Evolutionary conservation across 1,140 invertebrate genomes (phyloP).

Genomic region (Physella acuta): DNA sequence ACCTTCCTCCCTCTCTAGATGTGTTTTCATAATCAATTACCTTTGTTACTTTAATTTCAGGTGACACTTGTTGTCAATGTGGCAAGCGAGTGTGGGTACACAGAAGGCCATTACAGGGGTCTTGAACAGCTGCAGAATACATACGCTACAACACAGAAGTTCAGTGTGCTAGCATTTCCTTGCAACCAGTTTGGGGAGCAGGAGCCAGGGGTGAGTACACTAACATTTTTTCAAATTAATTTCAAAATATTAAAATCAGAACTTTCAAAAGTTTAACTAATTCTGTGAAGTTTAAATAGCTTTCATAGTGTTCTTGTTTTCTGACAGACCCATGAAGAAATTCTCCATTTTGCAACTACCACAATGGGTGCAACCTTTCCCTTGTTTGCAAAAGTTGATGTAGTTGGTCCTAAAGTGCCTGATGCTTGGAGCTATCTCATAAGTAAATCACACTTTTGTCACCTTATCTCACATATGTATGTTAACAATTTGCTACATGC

Average conservation of each 20-base stretch:
- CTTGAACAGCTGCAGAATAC: constrained; percentile 73
- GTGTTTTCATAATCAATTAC: neutral
- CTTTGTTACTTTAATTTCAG: constrained; percentile 32
- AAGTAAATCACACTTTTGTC: too few species aligned
- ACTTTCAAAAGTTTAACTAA: too few species aligned
- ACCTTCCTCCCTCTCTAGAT: too few species aligned
- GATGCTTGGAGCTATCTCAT: constrained; percentile 46
- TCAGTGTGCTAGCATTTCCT: constrained; percentile 76
- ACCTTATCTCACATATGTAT: too few species aligned
- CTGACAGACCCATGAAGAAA: constrained; percentile 47
- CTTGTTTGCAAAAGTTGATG: constrained; percentile 55
- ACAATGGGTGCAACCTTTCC: constrained; percentile 55
- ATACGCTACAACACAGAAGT: constrained; percentile 67
- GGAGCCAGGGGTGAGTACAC: constrained; percentile 54
- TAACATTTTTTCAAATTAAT: too few species aligned
- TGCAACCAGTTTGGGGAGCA: constrained; percentile 89
- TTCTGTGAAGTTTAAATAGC: too few species aligned
- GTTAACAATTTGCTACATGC: too few species aligned
- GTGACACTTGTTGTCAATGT: constrained; percentile 82
- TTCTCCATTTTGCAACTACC: constrained; percentile 46
- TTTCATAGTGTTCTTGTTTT: constrained; percentile 24
- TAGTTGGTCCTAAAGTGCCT: constrained; percentile 38
- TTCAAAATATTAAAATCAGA: too few species aligned
- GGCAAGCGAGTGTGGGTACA: constrained; percentile 82
- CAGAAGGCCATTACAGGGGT: constrained; percentile 76